Conservation (phyloP, 2,888 invertebrate species). For the Lasioglossum calceatum region DNA sequence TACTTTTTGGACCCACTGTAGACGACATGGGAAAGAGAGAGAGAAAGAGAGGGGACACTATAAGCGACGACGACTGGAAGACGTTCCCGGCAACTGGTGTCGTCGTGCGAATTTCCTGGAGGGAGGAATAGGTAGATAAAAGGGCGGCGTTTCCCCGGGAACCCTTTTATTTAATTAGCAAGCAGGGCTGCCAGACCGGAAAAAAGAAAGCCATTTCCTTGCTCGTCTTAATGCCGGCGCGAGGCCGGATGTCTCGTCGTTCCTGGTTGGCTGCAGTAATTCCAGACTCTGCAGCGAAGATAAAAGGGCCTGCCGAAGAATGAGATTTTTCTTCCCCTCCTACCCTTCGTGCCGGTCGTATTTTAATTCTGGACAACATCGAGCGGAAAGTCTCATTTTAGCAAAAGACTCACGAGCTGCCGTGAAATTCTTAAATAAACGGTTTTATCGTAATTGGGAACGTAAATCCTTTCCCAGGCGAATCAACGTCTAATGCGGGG, state of each 20-base stretch:
- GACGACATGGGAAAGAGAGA: not conserved
- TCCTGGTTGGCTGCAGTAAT: slow-evolving; percentile 24
- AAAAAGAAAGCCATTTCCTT: slow-evolving; percentile 61
- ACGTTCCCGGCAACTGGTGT: slow-evolving; percentile 17
- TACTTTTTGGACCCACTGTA: not conserved
- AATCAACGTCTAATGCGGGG: not conserved
- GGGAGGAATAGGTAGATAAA: not conserved
- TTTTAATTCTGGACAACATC: slow-evolving; percentile 14
- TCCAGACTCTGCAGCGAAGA: slow-evolving; percentile 8
- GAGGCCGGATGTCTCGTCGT: not conserved
- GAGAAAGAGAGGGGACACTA: not conserved
- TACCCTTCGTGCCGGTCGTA: not conserved
- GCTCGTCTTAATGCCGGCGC: slow-evolving; percentile 36
- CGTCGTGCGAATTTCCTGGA: slow-evolving; percentile 22
- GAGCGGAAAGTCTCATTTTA: not conserved
- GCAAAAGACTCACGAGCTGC: not conserved
- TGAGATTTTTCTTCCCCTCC: not conserved
- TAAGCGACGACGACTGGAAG: slow-evolving; percentile 1
- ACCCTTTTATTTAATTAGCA: slow-evolving; percentile 71
- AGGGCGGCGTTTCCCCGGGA: slow-evolving; percentile 41
- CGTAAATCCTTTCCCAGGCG: slow-evolving; percentile 12
- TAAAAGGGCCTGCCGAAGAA: not conserved
- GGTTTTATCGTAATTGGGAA: slow-evolving; percentile 18
- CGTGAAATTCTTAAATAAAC: slow-evolving; percentile 15
- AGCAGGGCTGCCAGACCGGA: slow-evolving; percentile 26